phyloP scores from a whole-genome alignment of 2,888 invertebrate species.

The Tetanocera ferruginea region DNA sequence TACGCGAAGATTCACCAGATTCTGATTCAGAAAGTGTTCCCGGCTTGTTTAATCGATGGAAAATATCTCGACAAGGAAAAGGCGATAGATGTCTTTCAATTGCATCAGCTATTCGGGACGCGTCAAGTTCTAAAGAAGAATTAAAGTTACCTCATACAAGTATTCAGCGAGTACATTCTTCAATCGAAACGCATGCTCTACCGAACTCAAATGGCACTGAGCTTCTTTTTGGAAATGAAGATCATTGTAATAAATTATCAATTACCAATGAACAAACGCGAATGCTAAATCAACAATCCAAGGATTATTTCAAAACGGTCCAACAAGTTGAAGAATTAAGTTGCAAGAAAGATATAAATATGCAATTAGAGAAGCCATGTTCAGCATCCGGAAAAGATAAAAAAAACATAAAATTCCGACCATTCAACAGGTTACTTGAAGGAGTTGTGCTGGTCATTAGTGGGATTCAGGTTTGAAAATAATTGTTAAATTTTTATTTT shows the following conservation, averaged over 20 bases:
- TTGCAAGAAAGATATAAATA: neutral
- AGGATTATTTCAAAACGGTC: neutral
- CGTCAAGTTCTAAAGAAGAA: conserved; percentile 51
- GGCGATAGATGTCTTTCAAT: conserved; percentile 47
- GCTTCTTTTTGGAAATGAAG: conserved; percentile 71
- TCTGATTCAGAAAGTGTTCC: conserved; percentile 68
- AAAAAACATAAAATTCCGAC: conserved; percentile 63
- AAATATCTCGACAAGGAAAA: conserved; percentile 46
- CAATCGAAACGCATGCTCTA: conserved; percentile 32
- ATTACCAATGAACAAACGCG: conserved; percentile 40
- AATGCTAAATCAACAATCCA: neutral
- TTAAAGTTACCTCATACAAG: neutral
- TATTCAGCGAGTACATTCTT: neutral
- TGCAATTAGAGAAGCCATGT: conserved; percentile 13
- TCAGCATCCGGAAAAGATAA: neutral
- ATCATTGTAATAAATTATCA: conserved; percentile 60
- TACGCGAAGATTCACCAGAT: conserved; percentile 74
- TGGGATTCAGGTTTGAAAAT: conserved; percentile 75
- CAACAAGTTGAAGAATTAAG: neutral
- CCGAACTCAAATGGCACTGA: conserved; percentile 67
- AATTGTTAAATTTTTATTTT: neutral
- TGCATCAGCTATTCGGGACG: conserved; percentile 72
- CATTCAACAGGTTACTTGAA: conserved; percentile 75
- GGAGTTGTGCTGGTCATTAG: conserved; percentile 85
- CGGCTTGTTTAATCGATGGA: conserved; percentile 66